These are phyloP conservation scores for Brachionus calyciflorus DNA, from an alignment of 1,140 invertebrate species.

Conservation along the genomic window DNA sequence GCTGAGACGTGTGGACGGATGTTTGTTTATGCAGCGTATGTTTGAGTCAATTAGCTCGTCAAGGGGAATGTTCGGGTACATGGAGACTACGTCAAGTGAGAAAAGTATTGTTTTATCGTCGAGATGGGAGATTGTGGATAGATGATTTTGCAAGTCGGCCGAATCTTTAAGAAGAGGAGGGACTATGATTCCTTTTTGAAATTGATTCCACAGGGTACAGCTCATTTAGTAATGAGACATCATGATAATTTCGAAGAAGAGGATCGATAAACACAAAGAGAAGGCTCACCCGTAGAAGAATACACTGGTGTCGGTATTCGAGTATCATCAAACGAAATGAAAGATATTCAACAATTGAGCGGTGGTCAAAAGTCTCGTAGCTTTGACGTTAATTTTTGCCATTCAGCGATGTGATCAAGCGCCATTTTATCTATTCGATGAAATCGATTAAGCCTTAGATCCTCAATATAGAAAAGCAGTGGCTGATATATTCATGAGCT, in stretches of 20 bases:
- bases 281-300: conserved; percentile 59
- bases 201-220: conserved; percentile 89
- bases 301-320: conserved; percentile 66
- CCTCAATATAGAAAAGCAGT: conserved; percentile 93
- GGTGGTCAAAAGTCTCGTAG: conserved; percentile 99
- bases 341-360: conserved; percentile 97
- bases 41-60: too few relatives aligned
- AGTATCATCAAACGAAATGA: conserved; percentile 80
- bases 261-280: conserved; percentile 50
- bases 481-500: conserved; percentile 86
- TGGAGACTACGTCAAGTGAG: too few relatives aligned
- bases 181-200: too few relatives aligned
- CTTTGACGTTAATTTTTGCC: conserved; percentile 93
- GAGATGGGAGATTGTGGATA: too few relatives aligned
- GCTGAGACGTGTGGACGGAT: too few relatives aligned
- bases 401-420: conserved; percentile 99
- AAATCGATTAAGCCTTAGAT: conserved; percentile 84
- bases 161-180: too few relatives aligned
- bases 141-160: too few relatives aligned
- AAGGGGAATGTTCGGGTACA: too few relatives aligned
- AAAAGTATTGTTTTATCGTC: too few relatives aligned
- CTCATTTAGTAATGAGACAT: conserved; percentile 79
- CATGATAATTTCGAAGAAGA: conserved; percentile 56
- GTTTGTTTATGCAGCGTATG: too few relatives aligned
- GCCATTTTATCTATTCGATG: conserved; percentile 98